Conservation (phyloP, 2,113 vertebrate genomes). For the Sander lucioperca region DNA sequence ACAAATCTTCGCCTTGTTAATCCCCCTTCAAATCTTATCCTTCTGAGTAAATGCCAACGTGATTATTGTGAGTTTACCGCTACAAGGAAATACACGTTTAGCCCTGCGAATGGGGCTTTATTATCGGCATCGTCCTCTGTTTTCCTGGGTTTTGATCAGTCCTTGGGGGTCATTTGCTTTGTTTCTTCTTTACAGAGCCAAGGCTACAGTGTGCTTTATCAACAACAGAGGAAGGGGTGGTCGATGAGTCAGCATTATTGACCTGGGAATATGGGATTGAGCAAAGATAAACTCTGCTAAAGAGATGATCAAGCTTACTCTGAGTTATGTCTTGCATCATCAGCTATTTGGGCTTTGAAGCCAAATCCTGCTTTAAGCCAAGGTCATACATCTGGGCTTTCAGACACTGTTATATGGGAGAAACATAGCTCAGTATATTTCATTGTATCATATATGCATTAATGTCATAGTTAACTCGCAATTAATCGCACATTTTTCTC, state of each 20-base stretch:
- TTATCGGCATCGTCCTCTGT: conserved; percentile 15
- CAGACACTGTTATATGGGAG: conserved; percentile 19
- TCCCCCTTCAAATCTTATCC: conserved; percentile 43
- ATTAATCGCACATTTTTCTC: too few relatives aligned
- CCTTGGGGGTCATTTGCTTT: conserved; percentile 56
- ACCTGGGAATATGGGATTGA: conserved; percentile 62
- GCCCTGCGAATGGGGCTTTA: conserved; percentile 26
- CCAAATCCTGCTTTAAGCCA: conserved; percentile 62
- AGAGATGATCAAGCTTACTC: conserved; percentile 71
- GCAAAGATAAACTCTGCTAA: conserved; percentile 71
- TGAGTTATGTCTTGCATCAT: conserved; percentile 68
- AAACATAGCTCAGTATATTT: conserved; percentile 9
- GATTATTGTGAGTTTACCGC: conserved; percentile 27
- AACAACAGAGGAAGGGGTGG: conserved; percentile 48
- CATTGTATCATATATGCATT: background rate
- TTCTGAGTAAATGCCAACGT: conserved; percentile 52
- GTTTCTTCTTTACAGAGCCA: conserved; percentile 46
- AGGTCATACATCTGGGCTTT: conserved; percentile 61
- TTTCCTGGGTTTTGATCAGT: too few relatives aligned
- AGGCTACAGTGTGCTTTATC: conserved; percentile 62
- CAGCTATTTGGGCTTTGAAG: conserved; percentile 63
- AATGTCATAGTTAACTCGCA: too few relatives aligned
- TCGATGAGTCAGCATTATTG: conserved; percentile 76
- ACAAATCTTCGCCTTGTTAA: conserved; percentile 66
- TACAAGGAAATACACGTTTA: conserved; percentile 27